Evolutionary conservation across 2,888 invertebrate species (phyloP).

Genomic region (Drosophila paranaensis): DNA sequence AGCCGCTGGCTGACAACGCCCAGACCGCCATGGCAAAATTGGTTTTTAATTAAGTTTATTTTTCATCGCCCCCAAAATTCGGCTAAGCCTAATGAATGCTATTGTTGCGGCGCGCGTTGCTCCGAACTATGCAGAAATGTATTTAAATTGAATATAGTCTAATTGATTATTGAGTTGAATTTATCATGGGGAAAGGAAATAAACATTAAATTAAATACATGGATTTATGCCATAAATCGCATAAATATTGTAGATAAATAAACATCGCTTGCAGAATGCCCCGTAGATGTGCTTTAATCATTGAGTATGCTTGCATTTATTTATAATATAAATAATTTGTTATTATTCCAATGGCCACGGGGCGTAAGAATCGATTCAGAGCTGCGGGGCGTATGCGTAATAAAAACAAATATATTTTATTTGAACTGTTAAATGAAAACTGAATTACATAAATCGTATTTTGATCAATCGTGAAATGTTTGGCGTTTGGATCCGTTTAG

Average conservation of each 20-base stretch:
- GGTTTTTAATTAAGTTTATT: slow-evolving; percentile 46
- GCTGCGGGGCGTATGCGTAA: not conserved
- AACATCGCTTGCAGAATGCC: too few relatives aligned
- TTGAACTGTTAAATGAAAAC: not conserved
- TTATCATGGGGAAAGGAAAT: not conserved
- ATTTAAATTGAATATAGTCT: not conserved
- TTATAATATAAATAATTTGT: not conserved
- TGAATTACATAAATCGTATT: not conserved
- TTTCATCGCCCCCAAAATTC: slow-evolving; percentile 16
- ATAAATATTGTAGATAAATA: too few relatives aligned
- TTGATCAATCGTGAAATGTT: not conserved
- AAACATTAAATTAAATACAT: too few relatives aligned
- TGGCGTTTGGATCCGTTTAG: slow-evolving; percentile 9
- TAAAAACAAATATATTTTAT: not conserved
- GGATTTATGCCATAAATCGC: not conserved
- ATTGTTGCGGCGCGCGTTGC: not conserved
- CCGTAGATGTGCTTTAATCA: not conserved
- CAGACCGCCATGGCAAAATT: slow-evolving; percentile 32
- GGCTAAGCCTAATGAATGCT: slow-evolving; percentile 18
- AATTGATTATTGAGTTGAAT: not conserved
- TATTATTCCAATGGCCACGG: not conserved
- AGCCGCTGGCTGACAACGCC: slow-evolving; percentile 33
- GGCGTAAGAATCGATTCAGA: slow-evolving; percentile 1
- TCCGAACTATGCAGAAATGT: not conserved
- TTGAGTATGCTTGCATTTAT: not conserved